Evolutionary conservation across 2,113 vertebrate species (phyloP), one percentile per base, ranked within the genome.

Genomic region (Galeopterus variegatus): DNA sequence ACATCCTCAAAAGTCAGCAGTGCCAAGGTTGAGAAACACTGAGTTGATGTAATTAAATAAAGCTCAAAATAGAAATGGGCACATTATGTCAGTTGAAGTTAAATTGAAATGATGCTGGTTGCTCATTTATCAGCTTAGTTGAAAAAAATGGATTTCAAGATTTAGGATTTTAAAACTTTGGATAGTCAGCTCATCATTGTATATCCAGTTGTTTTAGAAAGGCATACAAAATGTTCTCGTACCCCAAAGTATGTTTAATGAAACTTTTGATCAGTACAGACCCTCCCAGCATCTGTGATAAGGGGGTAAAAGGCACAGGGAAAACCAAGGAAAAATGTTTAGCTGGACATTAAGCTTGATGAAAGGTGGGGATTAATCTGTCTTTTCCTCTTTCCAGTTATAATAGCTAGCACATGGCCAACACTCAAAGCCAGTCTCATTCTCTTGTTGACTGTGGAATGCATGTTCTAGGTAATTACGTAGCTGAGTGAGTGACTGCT

Each of bases 91-190:
- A 31, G 24, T 13, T 70, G n/a, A 75, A 65, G 24, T 83, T 79
- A 76, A 54, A 65, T 5, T 81, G 64, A 83, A 86, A 88, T 75
- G 62, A 81, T 67, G 19, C 2, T 24, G 6, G 36, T 48, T 82
- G 58, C 36, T 81, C 67, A 87, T 64, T 93, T 48, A 75, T 83
- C 70, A 90, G 50, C 24, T 70, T 52, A 64, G 33, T 69, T 93
- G 73, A 70, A 80, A 88, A n/a, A 91, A 90, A 24, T 58, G 33
- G 28, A 41, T 52, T 95, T 92, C 58, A 88, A 67, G 50, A 95
- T n/a, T 73, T 62, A 81, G 9, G 19, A 36, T 76, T 94, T 84
- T 52, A 31, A 80, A 89, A 54, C 60, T 50, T n/a, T 36, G 50
- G n/a, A 91, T 12, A 52, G 24, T 41, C 52, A 77, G 21, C n/a